phyloP scores from a whole-genome alignment of 92 coral and sea anemone species.

The Meandrina meandrites region DNA sequence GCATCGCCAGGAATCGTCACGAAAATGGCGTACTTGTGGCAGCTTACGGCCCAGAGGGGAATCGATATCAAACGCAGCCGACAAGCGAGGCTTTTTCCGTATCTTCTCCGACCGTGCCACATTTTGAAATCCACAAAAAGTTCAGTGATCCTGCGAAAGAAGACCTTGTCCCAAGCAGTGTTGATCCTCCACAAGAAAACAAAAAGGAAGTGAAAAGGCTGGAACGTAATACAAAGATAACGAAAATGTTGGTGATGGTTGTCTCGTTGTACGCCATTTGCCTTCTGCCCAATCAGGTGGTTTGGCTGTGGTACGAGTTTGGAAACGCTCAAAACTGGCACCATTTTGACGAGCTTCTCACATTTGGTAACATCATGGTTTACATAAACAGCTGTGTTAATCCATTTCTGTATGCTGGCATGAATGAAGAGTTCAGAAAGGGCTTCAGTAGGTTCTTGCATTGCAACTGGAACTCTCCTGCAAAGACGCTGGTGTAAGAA shows the following conservation, averaged over 20 bases:
- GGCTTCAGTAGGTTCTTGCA: slow-evolving; percentile 68
- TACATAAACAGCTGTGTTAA: slow-evolving; percentile 82
- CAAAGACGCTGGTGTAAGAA: background rate
- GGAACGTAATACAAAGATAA: slow-evolving; percentile 76
- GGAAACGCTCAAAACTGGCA: slow-evolving; percentile 62
- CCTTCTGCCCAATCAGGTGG: slow-evolving; percentile 90
- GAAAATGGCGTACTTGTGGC: slow-evolving; percentile 9
- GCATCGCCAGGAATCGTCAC: slow-evolving; percentile 64
- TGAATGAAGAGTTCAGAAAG: slow-evolving; percentile 83
- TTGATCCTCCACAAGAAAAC: slow-evolving; percentile 25
- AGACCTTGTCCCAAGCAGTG: slow-evolving; percentile 8
- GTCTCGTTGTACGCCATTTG: slow-evolving; percentile 83
- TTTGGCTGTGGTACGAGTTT: slow-evolving; percentile 92
- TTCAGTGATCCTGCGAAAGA: slow-evolving; percentile 17
- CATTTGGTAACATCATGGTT: slow-evolving; percentile 78
- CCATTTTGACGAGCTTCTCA: slow-evolving; percentile 48
- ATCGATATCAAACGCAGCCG: background rate
- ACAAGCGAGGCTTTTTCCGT: slow-evolving; percentile 45
- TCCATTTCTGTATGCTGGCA: slow-evolving; percentile 83
- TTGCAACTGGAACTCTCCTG: slow-evolving; percentile 7
- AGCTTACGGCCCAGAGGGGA: background rate
- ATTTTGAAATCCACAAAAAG: slow-evolving; percentile 25
- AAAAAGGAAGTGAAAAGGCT: slow-evolving; percentile 66
- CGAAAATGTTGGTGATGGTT: slow-evolving; percentile 88
- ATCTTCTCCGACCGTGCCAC: slow-evolving; percentile 40